These are phyloP conservation scores for Heliothis subflexa DNA, from an alignment of 1,140 invertebrate genomes.

Conservation along the genomic window DNA sequence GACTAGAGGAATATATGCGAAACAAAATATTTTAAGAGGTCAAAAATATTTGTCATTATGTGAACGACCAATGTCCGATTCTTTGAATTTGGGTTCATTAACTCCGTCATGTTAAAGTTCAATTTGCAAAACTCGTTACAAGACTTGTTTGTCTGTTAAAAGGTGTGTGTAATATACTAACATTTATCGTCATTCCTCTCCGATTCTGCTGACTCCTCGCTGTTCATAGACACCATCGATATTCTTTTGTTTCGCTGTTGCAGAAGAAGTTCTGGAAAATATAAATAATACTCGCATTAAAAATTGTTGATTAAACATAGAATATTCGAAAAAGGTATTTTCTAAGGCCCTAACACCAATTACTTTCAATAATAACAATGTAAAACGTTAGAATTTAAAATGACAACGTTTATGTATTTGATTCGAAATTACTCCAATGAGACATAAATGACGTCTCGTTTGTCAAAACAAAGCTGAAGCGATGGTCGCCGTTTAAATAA, in stretches of 20 bases:
- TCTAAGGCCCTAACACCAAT: background rate
- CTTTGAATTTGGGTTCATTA: background rate
- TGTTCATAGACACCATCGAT: constrained; percentile 79
- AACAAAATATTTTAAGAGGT: too few species aligned
- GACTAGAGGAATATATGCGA: too few species aligned
- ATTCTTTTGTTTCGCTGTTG: constrained; percentile 76
- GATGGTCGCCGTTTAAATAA: constrained; percentile 32
- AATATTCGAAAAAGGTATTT: too few species aligned
- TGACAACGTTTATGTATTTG: constrained; percentile 18
- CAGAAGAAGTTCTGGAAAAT: constrained; percentile 75
- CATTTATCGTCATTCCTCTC: constrained; percentile 82
- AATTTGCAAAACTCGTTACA: background rate
- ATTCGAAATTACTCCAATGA: constrained; percentile 16
- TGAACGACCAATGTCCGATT: background rate
- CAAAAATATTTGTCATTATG: background rate
- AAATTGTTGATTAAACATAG: background rate
- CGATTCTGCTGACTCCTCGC: constrained; percentile 71
- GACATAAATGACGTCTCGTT: constrained; percentile 21
- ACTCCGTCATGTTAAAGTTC: background rate
- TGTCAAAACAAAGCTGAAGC: constrained; percentile 33
- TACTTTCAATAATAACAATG: background rate
- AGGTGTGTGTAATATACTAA: constrained; percentile 56
- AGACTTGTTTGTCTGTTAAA: background rate
- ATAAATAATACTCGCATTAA: background rate
- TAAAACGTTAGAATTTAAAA: constrained; percentile 18